Percentiles rank a stretch among this genome's conserved stretches.
Conservation (phyloP, 2,797 vertebrate genomes). For the Phyllotis vaccarum region DNA sequence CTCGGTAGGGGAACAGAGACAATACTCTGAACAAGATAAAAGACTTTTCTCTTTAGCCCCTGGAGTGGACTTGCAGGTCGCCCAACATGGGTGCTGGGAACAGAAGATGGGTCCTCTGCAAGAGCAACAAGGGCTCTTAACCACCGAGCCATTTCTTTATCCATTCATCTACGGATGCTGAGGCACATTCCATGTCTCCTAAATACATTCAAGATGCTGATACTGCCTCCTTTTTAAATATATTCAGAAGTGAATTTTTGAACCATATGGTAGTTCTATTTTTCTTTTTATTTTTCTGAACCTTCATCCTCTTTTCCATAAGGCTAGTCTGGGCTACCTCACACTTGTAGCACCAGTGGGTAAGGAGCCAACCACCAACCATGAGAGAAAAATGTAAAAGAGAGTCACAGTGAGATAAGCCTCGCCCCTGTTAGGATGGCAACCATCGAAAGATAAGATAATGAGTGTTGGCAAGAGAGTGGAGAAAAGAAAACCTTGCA, state of each 20-base stretch:
- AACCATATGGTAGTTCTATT: background rate
- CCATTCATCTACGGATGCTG: background rate
- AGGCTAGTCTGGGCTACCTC: background rate
- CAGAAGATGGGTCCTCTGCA: background rate
- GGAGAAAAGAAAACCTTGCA: background rate
- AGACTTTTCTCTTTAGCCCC: background rate
- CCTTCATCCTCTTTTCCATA: background rate
- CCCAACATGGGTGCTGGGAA: too few species aligned
- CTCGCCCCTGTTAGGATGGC: background rate
- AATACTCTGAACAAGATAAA: background rate
- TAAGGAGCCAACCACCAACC: background rate
- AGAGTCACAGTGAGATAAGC: background rate
- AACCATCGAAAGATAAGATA: constrained; percentile 11
- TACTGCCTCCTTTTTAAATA: background rate
- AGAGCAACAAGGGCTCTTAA: background rate
- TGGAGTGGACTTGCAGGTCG: background rate
- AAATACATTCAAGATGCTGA: background rate
- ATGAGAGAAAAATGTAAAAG: constrained; percentile 10
- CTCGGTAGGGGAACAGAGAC: background rate
- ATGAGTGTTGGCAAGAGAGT: background rate
- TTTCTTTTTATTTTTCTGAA: background rate
- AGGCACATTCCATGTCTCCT: background rate
- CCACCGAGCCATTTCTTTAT: background rate
- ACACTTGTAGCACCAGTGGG: background rate
- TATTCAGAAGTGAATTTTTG: background rate